Evolutionary conservation across 2,113 vertebrate species (phyloP).

Genomic region (Varanus salvator): DNA sequence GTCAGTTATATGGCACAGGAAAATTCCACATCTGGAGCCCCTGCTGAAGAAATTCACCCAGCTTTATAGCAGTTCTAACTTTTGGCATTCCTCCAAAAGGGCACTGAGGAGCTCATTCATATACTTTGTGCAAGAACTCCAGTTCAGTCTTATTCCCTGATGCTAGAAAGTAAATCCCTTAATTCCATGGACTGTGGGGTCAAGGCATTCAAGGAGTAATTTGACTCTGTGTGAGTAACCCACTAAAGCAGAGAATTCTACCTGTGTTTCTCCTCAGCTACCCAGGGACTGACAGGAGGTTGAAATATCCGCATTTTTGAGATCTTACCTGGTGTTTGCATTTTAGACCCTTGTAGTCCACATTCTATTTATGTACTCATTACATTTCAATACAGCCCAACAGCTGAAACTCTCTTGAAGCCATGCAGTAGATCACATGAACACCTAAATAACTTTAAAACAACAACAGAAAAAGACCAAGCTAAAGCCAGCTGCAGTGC

Average conservation of each 20-base stretch:
- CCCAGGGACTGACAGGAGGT: not conserved
- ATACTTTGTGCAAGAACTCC: not conserved
- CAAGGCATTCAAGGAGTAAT: not conserved
- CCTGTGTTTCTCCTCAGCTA: not conserved
- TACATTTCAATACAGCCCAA: too few relatives aligned
- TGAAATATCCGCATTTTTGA: not conserved
- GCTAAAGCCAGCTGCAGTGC: too few relatives aligned
- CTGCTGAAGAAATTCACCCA: not conserved
- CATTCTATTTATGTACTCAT: not conserved
- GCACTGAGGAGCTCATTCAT: not conserved
- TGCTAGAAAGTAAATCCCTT: not conserved
- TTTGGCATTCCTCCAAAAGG: not conserved
- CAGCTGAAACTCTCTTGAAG: too few relatives aligned
- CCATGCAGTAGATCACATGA: too few relatives aligned
- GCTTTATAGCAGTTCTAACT: not conserved
- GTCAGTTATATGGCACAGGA: not conserved
- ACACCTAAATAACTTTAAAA: too few relatives aligned
- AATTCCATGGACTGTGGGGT: too few relatives aligned
- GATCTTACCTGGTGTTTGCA: not conserved
- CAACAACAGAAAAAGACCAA: too few relatives aligned
- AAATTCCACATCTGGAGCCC: not conserved
- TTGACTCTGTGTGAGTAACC: not conserved
- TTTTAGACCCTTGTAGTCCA: not conserved
- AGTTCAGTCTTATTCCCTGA: not conserved
- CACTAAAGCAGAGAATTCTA: not conserved